phyloP scores from a whole-genome alignment of 2,797 vertebrate genomes.

The Gymnopithys bicolor region DNA sequence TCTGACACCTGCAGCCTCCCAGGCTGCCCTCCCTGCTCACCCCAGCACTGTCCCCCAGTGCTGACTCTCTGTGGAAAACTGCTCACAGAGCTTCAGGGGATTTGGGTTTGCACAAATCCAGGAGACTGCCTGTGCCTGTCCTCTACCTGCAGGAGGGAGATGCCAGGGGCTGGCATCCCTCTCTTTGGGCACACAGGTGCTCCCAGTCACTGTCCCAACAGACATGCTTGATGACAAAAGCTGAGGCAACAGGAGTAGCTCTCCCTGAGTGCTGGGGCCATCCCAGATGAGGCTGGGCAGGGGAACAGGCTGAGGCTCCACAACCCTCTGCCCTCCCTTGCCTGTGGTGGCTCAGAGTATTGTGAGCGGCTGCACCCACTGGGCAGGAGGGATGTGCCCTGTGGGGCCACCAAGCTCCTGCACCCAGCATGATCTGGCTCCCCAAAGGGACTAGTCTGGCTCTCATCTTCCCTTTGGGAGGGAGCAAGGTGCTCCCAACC shows the following conservation, averaged over 20 bases:
- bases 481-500: neutral
- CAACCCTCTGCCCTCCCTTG: neutral
- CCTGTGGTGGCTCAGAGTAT: neutral
- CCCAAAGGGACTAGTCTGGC: neutral
- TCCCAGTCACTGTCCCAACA: neutral
- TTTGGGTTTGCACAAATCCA: neutral
- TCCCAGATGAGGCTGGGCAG: neutral
- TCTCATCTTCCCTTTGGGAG: neutral
- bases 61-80: neutral
- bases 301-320: neutral
- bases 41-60: neutral
- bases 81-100: neutral
- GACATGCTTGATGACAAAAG: neutral
- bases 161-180: neutral
- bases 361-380: fast-evolving
- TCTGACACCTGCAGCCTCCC: neutral
- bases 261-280: neutral
- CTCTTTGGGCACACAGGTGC: fast-evolving
- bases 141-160: neutral
- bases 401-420: neutral
- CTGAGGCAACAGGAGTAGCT: neutral
- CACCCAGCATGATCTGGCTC: neutral
- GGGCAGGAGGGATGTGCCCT: neutral
- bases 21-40: neutral
- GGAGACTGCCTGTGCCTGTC: neutral